Evolutionary conservation across 2,888 invertebrate species (phyloP), one percentile per base, ranked within the genome.

Genomic region (Scelioninae gen. 1): DNA sequence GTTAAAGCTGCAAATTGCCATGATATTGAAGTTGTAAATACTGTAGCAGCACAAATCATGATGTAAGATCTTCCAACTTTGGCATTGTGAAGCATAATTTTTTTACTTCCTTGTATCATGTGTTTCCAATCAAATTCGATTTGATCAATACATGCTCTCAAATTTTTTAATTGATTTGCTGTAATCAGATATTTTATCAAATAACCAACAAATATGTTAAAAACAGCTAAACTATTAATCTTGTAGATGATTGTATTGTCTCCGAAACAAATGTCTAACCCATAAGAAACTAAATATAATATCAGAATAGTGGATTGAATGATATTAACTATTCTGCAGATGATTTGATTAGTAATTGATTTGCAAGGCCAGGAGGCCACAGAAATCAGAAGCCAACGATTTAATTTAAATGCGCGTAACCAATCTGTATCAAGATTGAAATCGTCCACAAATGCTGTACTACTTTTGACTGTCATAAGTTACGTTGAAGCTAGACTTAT

Each of bases 361-460:
- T 69, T 31, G 13, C 29, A 56, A 5, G 68, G 68, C 68, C 68
- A 69, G 8, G 56, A 56, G 5, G 68, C 68, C 5, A 69, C 68
- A 0, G 47, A 56, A 34, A 69, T 45, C 5, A 69, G 10, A 7
- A 55, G 29, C 55, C 55, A 69, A 7, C 68, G 68, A 34, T 47
- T 47, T 0, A 56, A 47, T 0, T 45, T 32, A 5, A 69, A 56
- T 5, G 68, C 68, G 10, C 56, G 56, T 0, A 56, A 56, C 31
- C 55, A 47, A 11, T 69, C 68, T 16, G 53, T 23, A 0, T 31
- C n/a, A 8, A 31, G 16, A 40, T 40, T 51, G 5, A 13, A 38
- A 23, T 40, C 53, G 0, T 66, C 9, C 15, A 51, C 16, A n/a
- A 51, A 38, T 1, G 29, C 7, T 8, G 38, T 16, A 38, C 38